Evolutionary conservation across 2,888 invertebrate species (phyloP), one percentile per base, ranked within the genome.

Genomic region (Drosophila eohydei): DNA sequence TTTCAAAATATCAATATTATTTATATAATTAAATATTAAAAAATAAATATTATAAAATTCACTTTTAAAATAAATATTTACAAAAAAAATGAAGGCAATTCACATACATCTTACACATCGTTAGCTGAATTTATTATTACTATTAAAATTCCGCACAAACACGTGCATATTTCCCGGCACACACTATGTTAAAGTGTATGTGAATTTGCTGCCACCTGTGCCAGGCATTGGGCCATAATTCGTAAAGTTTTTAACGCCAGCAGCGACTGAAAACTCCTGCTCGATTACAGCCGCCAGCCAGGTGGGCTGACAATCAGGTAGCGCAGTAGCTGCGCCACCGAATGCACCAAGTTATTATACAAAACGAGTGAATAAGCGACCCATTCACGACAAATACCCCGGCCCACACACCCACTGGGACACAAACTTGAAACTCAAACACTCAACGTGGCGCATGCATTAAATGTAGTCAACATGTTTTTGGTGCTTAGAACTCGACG

Each of bases 381-480:
- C 48, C 71, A 57, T 58, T 59, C 65, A 52, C 60, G 63, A 46
- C 21, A 44, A 52, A 52, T 34, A 38, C 50, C 3, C 26, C 32
- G 43, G 54, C 34, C 38, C 56, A 46, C 54, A 52, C 52, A 30
- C 48, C 55, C 28, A 61, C 60, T 12, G 28, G 7, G 30, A 51
- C 48, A 41, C 38, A 52, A 36, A 54, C 61, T 57, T 34, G 26
- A 40, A 40, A 50, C 48, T 61, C 46, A 58, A 28, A 57, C 65
- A 50, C 55, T 55, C 46, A 28, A 40, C 40, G n/a, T 41, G 48
- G 14, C 16, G 34, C 72, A 55, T 76, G 79, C 80, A 73, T 71
- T 70, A 83, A 78, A 82, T 80, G 74, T 69, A 78, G 83, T 73
- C 78, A 80, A 84, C 89, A 81, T 78, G 87, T 73, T 86, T 78